phyloP scores from a whole-genome alignment of 2,797 vertebrate species.

The Margarornis squamiger region DNA sequence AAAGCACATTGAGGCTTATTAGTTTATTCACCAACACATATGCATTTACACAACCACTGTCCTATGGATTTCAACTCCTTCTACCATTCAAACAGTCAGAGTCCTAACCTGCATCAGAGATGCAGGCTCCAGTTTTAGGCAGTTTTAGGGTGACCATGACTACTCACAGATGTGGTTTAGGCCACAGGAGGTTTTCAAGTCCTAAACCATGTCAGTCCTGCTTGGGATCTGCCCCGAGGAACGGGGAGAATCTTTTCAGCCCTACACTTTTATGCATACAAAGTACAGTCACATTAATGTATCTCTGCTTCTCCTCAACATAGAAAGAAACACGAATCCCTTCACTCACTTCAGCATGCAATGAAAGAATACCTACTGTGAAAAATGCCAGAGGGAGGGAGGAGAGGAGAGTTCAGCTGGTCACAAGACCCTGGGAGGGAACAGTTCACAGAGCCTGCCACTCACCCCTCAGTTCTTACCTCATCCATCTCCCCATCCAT shows the following conservation, averaged over 20 bases:
- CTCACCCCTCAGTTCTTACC: not conserved
- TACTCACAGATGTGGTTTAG: not conserved
- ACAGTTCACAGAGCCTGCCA: not conserved
- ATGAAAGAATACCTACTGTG: not conserved
- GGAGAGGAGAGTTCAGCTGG: not conserved
- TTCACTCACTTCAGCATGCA: not conserved
- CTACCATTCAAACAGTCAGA: not conserved
- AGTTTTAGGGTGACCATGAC: not conserved
- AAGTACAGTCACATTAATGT: not conserved
- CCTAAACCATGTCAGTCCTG: not conserved
- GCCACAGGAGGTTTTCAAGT: not conserved
- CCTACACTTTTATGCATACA: rapidly evolving
- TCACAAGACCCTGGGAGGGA: not conserved
- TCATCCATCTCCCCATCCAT: not conserved
- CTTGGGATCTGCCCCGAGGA: not conserved
- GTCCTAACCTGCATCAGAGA: not conserved
- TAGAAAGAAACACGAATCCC: not conserved
- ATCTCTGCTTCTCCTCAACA: not conserved
- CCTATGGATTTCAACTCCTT: not conserved
- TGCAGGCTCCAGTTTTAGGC: not conserved
- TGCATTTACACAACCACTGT: not conserved
- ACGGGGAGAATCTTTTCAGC: not conserved
- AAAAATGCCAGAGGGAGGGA: not conserved
- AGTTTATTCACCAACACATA: not conserved
- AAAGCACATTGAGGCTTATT: not conserved